These are phyloP conservation scores for Himalopsyche tibetana DNA, from an alignment of 2,888 invertebrate genomes.

Conservation along the genomic window DNA sequence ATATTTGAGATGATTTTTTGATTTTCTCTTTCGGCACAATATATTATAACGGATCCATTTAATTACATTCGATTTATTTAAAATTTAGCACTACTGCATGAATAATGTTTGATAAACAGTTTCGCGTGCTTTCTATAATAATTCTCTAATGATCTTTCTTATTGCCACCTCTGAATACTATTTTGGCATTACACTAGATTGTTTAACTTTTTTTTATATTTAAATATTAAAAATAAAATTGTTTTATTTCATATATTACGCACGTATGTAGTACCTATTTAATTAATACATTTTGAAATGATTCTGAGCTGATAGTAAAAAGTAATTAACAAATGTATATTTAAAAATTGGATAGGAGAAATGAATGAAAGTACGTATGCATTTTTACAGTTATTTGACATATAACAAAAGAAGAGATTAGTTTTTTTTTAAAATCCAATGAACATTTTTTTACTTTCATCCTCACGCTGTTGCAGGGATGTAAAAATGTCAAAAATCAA, in stretches of 20 bases:
- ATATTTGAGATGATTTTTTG: not conserved
- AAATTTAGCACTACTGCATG: slow-evolving; percentile 27
- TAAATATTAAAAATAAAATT: slow-evolving; percentile 43
- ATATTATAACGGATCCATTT: not conserved
- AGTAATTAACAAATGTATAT: no score
- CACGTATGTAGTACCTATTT: not conserved
- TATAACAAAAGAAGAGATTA: no score
- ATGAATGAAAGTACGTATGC: no score
- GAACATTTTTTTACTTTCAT: no score
- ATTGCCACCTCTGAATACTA: slow-evolving; percentile 33
- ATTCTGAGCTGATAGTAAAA: not conserved
- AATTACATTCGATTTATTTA: slow-evolving; percentile 10
- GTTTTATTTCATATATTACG: slow-evolving; percentile 32
- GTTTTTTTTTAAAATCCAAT: no score
- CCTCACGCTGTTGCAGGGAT: no score
- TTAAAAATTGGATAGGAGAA: no score
- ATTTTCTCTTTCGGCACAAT: slow-evolving; percentile 5
- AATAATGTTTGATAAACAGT: not conserved
- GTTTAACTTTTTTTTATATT: slow-evolving; percentile 17
- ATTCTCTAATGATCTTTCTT: slow-evolving; percentile 1
- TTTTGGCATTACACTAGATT: slow-evolving; percentile 42
- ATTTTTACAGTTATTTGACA: no score
- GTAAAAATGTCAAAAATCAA: no score
- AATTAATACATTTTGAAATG: not conserved
- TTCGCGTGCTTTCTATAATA: slow-evolving; percentile 33